Evolutionary conservation across 2,888 invertebrate species (phyloP).

Genomic region (Bedellia somnulentella): DNA sequence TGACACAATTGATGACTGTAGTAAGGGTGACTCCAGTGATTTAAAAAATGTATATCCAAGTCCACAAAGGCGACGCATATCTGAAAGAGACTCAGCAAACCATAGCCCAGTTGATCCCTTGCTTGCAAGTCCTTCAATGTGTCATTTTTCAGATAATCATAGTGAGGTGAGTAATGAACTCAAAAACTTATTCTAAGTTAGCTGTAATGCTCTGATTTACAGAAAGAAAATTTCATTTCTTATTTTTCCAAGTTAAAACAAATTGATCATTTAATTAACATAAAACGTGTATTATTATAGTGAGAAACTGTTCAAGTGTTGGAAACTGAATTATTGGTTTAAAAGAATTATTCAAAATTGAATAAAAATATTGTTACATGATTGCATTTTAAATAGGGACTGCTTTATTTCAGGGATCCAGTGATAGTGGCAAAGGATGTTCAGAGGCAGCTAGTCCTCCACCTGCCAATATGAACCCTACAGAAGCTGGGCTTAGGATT

Average conservation of each 20-base stretch:
- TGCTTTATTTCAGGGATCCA: slow-evolving; percentile 67
- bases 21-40: slow-evolving; percentile 21
- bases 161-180: slow-evolving; percentile 56
- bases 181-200: too few species aligned
- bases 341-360: too few species aligned
- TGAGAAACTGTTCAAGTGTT: too few species aligned
- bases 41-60: slow-evolving; percentile 19
- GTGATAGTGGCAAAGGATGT: slow-evolving; percentile 82
- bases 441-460: slow-evolving; percentile 74
- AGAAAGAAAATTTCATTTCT: too few species aligned
- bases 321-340: too few species aligned
- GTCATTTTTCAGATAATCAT: slow-evolving; percentile 70
- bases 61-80: slow-evolving; percentile 31
- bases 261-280: too few species aligned
- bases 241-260: too few species aligned
- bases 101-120: slow-evolving; percentile 76
- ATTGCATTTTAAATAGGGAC: too few species aligned
- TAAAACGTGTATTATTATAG: too few species aligned
- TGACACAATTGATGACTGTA: slow-evolving; percentile 19
- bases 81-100: slow-evolving; percentile 72
- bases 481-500: slow-evolving; percentile 46
- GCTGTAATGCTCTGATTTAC: too few species aligned
- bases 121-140: slow-evolving; percentile 68
- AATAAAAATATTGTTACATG: too few species aligned
- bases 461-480: slow-evolving; percentile 56